These are phyloP conservation scores for Leptodactylus fallax DNA, from an alignment of 2,797 vertebrate species.

Conservation along the genomic window DNA sequence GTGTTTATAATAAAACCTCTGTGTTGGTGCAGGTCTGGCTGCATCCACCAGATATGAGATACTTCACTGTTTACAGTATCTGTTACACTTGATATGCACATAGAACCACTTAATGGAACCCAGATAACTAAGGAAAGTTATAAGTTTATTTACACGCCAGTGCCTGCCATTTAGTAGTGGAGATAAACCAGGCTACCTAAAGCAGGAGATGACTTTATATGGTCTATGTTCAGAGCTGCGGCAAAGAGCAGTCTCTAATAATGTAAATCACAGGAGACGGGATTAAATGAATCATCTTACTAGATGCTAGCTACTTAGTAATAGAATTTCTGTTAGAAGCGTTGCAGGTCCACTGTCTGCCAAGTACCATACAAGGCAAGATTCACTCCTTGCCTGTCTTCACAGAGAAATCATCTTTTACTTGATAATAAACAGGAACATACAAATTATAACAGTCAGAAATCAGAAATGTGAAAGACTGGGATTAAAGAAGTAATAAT, in stretches of 20 bases:
- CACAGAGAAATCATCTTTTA: constrained; percentile 43
- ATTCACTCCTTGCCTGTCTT: constrained; percentile 42
- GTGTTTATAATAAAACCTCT: constrained; percentile 52
- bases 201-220: constrained; percentile 59
- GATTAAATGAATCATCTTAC: constrained; percentile 60
- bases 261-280: constrained; percentile 59
- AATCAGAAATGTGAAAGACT: background rate
- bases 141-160: constrained; percentile 37
- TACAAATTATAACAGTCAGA: constrained; percentile 40
- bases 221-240: constrained; percentile 50
- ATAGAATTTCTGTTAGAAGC: constrained; percentile 38
- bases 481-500: constrained; percentile 4
- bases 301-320: constrained; percentile 58
- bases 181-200: constrained; percentile 62
- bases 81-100: constrained; percentile 56
- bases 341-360: constrained; percentile 31
- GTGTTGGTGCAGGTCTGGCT: constrained; percentile 23
- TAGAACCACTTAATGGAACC: constrained; percentile 44
- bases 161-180: constrained; percentile 43
- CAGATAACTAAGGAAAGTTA: constrained; percentile 55
- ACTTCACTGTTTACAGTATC: constrained; percentile 57
- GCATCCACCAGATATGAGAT: constrained; percentile 46
- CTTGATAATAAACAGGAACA: constrained; percentile 56
- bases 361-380: constrained; percentile 60
- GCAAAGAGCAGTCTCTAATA: constrained; percentile 55